Percentiles rank a stretch among this genome's conserved stretches.
Evolutionary conservation across 2,797 vertebrate genomes (phyloP).

Genomic region (Eulemur rubriventer): DNA sequence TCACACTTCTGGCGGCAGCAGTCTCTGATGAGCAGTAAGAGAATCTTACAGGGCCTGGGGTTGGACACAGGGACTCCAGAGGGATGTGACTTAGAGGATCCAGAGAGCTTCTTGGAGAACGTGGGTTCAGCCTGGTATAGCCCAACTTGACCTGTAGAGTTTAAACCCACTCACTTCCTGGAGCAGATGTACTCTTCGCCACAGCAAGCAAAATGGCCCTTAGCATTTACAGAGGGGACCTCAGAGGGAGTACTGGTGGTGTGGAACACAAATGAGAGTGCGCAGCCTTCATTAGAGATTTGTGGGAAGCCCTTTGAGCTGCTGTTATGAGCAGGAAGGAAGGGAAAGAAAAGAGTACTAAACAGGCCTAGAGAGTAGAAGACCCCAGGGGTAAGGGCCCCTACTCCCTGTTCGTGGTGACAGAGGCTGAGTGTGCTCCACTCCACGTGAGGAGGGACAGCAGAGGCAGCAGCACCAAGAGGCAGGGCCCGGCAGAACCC

Average conservation of each 20-base stretch:
- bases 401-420: not conserved
- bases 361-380: not conserved
- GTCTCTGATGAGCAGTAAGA: not conserved
- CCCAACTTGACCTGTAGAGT: not conserved
- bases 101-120: not conserved
- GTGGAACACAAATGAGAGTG: not conserved
- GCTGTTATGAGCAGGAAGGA: not conserved
- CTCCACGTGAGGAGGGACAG: not conserved
- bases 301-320: not conserved
- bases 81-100: not conserved
- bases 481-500: not conserved
- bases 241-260: too few relatives aligned
- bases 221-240: not conserved
- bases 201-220: not conserved
- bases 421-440: not conserved
- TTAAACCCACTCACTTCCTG: not conserved
- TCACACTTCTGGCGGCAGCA: not conserved
- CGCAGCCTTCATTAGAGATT: not conserved
- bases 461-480: not conserved
- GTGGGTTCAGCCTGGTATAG: not conserved
- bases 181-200: not conserved
- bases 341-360: not conserved
- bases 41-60: not conserved
- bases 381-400: not conserved
- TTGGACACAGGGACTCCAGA: not conserved